Base-by-base conservation (phyloP, 2,113 vertebrate species). In the Beaufortia kweichowensis region DNA sequence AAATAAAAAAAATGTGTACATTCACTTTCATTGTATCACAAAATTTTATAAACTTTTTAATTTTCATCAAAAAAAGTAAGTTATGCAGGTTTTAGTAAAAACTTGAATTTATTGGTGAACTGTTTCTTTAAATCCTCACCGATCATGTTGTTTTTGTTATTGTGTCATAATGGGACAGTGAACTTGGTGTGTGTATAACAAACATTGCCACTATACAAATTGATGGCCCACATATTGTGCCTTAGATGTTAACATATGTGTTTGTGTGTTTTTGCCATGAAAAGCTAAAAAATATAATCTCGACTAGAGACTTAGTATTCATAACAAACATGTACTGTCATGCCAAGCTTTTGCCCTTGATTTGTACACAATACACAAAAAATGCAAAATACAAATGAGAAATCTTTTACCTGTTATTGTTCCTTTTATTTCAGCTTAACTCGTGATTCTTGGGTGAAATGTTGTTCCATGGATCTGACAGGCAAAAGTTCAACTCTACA, bases 381-480 rank as follows among this genome's bases (percentile, higher is more conserved):
- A 53, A 53, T 53, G 19, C 48, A 21, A n/a, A 8, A 21, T 8
- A 11, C 12, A 43, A 39, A 65, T 15, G 12, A 6, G 24, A 72
- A 35, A 24, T 78, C 21, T 1, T 8, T 29, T 70, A 80, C 79
- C 72, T 80, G 68, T 66, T 33, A 23, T 43, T 65, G 56, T 23
- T 31, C 26, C 15, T 11, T 29, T 4, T 5, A 35, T 2, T 17
- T 69, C 71, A 8, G 56, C 1, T 68, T 33, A 24, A 68, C 5
- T 31, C 15, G 26, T 6, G 2, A 15, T 11, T 6, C 10, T 55
- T 56, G 33, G 2, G 7, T 50, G 46, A 31, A 15, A 9, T 39
- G 14, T 62, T 33, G 76, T 17, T 26, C 31, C 4, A 4, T 53
- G 19, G 19, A 6, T 1, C 19, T 39, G n/a, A 43, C 4, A 6